These are phyloP conservation scores for Netelia inedita DNA, from an alignment of 2,888 invertebrate species.

Conservation along the genomic window DNA sequence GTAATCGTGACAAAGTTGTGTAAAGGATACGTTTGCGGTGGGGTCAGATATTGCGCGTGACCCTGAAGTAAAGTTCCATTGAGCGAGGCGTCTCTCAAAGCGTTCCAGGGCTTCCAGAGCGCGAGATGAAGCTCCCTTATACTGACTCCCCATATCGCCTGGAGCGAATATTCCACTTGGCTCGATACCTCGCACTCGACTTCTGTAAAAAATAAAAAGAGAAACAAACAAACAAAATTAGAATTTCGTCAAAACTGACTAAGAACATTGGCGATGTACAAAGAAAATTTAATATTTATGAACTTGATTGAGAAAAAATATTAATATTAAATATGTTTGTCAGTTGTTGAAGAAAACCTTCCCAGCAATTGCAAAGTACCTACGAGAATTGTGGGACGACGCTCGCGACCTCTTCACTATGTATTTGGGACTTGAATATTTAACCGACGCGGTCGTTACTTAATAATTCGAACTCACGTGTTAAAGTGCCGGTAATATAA, in stretches of 20 bases:
- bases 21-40: slow-evolving; percentile 84
- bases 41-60: slow-evolving; percentile 84
- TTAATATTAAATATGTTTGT: too few relatives aligned
- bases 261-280: too few relatives aligned
- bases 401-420: not conserved
- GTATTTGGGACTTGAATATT: not conserved
- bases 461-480: not conserved
- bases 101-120: slow-evolving; percentile 90
- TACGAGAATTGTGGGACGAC: too few relatives aligned
- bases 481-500: not conserved
- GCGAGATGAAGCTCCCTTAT: slow-evolving; percentile 91
- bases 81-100: slow-evolving; percentile 88
- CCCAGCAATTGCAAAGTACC: too few relatives aligned
- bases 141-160: slow-evolving; percentile 93
- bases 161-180: slow-evolving; percentile 90
- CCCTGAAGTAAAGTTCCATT: slow-evolving; percentile 87
- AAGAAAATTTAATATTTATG: too few relatives aligned
- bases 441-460: slow-evolving; percentile 2
- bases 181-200: slow-evolving; percentile 91
- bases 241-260: not conserved
- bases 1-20: not conserved
- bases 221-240: not conserved
- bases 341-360: too few relatives aligned
- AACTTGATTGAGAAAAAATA: too few relatives aligned
- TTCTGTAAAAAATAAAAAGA: slow-evolving; percentile 86